These are phyloP conservation scores for Griposia aprilina DNA, from an alignment of 2,888 invertebrate species.

Conservation along the genomic window DNA sequence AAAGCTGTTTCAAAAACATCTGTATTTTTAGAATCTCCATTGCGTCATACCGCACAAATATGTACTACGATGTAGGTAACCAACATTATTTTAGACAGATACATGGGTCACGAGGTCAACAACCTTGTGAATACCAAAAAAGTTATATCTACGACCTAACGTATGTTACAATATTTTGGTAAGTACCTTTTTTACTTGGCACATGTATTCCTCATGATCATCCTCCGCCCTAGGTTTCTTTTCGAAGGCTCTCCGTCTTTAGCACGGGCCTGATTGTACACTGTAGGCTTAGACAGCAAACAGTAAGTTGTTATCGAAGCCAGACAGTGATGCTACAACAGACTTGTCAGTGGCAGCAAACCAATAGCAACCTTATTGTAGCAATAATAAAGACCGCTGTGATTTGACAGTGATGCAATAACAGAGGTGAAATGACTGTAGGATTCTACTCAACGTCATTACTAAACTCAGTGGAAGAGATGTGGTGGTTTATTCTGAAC, in stretches of 20 bases:
- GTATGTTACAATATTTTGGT: not conserved
- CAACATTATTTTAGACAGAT: not conserved
- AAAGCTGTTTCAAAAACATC: not conserved
- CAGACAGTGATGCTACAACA: not conserved
- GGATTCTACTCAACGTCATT: too few species aligned
- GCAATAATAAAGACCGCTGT: not conserved
- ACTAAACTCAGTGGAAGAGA: too few species aligned
- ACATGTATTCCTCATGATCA: not conserved
- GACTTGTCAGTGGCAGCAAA: not conserved
- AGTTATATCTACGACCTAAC: too few species aligned
- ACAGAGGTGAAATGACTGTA: too few species aligned
- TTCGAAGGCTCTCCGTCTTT: not conserved
- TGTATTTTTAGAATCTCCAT: not conserved
- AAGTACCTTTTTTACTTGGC: not conserved
- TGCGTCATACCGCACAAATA: not conserved
- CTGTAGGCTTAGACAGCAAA: too few species aligned
- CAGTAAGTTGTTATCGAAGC: not conserved
- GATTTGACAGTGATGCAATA: too few species aligned
- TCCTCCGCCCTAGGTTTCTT: not conserved
- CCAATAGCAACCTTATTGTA: not conserved
- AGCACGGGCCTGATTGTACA: not conserved
- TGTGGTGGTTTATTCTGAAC: not conserved
- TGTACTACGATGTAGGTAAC: not conserved
- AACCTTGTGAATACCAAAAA: not conserved
- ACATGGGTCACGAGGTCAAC: slow-evolving; percentile 1